Evolutionary conservation across 2,113 vertebrate species (phyloP), one percentile per base, ranked within the genome.

Genomic region (Megaleporinus macrocephalus): DNA sequence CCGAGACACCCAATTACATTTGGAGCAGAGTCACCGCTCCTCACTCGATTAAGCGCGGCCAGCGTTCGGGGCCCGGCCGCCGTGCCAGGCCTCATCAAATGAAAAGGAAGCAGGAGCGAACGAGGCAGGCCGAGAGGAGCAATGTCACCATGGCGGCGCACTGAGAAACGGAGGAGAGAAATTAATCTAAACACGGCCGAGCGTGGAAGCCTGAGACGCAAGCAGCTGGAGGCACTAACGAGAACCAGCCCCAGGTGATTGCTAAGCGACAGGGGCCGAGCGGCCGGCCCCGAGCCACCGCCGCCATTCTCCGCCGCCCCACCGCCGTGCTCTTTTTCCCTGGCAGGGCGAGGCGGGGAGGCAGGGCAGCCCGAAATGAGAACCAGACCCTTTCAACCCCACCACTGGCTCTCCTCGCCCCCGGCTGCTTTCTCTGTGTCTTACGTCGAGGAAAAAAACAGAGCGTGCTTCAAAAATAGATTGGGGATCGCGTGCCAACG

Each of bases 361-460:
- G 87, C 91, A 90, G 91, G 92, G 89, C 88, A 41, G 86, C 70
- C 90, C 87, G 41, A 86, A 95, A 95, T 94, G 92, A 94, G 91
- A 95, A 95, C 91, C 94, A 95, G 93, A 93, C 91, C 90, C 89
- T 79, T 80, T 92, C 91, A 89, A 90, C 89, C 91, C 92, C 86
- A 87, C 88, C 89, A 90, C 92, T 93, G 91, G 90, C 90, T 92
- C 90, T 92, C 75, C 93, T 92, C 91, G 90, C 90, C 89, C 89
- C 86, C 89, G 89, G 91, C 88, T 92, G 91, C 90, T 69, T 71
- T 82, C 81, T 83, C 92, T 92, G 30, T 26, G 9, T 86, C 78
- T 86, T 83, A 86, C 81, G 75, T 71, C 71, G 73, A 81, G 55
- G 72, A 80, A 74, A 83, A 93, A 89, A 93, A 92, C 89, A 82